Conservation (phyloP, 1,140 invertebrate genomes). For the Calosoma granatense region DNA sequence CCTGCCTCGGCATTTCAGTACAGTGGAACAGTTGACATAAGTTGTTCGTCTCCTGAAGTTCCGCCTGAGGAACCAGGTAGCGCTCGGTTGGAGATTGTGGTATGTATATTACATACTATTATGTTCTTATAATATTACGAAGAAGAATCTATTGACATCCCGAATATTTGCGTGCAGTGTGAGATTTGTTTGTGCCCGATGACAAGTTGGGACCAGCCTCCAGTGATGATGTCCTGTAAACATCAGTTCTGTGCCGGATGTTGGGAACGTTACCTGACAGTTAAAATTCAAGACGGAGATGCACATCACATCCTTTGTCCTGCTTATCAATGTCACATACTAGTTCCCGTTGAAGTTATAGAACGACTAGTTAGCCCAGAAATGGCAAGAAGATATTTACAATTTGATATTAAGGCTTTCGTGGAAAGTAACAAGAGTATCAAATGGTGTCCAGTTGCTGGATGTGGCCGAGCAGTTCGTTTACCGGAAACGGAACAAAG, state of each 20-base stretch:
- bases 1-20: conserved; percentile 40
- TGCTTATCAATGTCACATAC: conserved; percentile 50
- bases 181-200: conserved; percentile 48
- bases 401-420: conserved; percentile 68
- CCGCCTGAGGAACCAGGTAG: conserved; percentile 18
- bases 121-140: not conserved
- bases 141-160: conserved; percentile 10
- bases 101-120: conserved; percentile 21
- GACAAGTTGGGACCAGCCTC: conserved; percentile 28
- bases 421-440: conserved; percentile 63
- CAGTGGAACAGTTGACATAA: conserved; percentile 29
- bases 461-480: conserved; percentile 56
- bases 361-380: conserved; percentile 55
- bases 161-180: conserved; percentile 41
- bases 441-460: conserved; percentile 64
- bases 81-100: conserved; percentile 26
- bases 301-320: conserved; percentile 58
- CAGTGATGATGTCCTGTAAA: conserved; percentile 43
- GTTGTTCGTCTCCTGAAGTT: conserved; percentile 25
- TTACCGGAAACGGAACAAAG: conserved; percentile 47
- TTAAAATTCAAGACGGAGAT: conserved; percentile 58
- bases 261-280: conserved; percentile 57
- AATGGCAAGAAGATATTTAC: conserved; percentile 55
- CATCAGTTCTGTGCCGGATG: conserved; percentile 56
- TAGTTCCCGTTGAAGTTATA: conserved; percentile 60